These are phyloP conservation scores for Axinella damicornis DNA, from an alignment of 37 sponge, comb jelly and placozoan species.

Conservation along the genomic window DNA sequence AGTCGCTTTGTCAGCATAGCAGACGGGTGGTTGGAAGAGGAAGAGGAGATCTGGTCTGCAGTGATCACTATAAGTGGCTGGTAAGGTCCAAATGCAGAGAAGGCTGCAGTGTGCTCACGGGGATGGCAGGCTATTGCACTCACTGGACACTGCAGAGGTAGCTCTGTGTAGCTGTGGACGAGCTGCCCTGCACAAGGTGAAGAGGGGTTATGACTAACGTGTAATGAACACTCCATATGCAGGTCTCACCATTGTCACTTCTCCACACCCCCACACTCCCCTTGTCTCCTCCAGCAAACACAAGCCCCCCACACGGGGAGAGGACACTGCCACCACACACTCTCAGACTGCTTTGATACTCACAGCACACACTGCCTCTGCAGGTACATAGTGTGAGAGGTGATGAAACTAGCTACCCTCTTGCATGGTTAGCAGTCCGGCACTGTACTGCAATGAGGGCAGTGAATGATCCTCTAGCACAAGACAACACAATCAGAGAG, in stretches of 20 bases:
- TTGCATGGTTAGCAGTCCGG: too few species aligned
- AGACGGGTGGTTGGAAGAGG: too few species aligned
- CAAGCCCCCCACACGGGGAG: constrained; percentile 63
- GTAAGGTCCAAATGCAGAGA: constrained; percentile 36
- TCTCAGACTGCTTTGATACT: not conserved
- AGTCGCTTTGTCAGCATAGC: too few species aligned
- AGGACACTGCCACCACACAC: constrained; percentile 6
- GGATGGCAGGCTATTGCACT: constrained; percentile 58
- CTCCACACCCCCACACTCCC: constrained; percentile 49
- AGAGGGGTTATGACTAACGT: too few species aligned
- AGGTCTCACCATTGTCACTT: constrained; percentile 38
- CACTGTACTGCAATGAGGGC: too few species aligned
- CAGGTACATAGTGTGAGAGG: too few species aligned
- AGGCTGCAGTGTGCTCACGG: constrained; percentile 39
- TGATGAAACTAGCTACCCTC: too few species aligned
- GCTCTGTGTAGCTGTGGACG: constrained; percentile 2
- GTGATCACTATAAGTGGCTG: constrained; percentile 35
- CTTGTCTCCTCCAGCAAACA: constrained; percentile 31
- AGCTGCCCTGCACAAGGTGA: constrained; percentile 8
- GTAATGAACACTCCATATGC: too few species aligned
- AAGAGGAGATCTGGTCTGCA: not conserved
- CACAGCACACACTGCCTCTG: constrained; percentile 30
- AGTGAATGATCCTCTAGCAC: too few species aligned
- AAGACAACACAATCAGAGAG: too few species aligned
- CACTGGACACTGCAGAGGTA: constrained; percentile 17